phyloP scores from a whole-genome alignment of 2,888 invertebrate species.

The Drosophila histrio region DNA sequence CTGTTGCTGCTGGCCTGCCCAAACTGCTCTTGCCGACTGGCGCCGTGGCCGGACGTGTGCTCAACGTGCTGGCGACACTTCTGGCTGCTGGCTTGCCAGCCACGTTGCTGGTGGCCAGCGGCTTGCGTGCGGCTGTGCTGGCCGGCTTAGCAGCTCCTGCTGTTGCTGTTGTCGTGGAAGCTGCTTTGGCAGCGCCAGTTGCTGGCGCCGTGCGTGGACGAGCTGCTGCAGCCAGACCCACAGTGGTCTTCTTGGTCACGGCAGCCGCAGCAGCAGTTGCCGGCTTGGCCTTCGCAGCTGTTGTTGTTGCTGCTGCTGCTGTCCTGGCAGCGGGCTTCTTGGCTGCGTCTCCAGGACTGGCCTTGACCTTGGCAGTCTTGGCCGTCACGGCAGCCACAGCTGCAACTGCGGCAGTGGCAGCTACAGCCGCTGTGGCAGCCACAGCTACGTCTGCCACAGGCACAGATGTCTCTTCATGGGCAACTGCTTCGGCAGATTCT shows the following conservation, averaged over 20 bases:
- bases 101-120: slow-evolving; percentile 46
- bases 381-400: slow-evolving; percentile 27
- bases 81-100: slow-evolving; percentile 50
- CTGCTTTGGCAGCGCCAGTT: slow-evolving; percentile 27
- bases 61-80: slow-evolving; percentile 24
- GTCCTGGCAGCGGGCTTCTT: slow-evolving; percentile 56
- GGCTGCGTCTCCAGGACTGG: slow-evolving; percentile 40
- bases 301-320: slow-evolving; percentile 5
- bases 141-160: slow-evolving; percentile 39
- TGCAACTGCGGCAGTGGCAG: slow-evolving; percentile 31
- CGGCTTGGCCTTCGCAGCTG: slow-evolving; percentile 52
- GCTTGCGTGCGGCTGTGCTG: slow-evolving; percentile 50
- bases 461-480: slow-evolving; percentile 6
- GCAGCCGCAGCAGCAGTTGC: slow-evolving; percentile 16
- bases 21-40: slow-evolving; percentile 42
- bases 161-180: slow-evolving; percentile 46
- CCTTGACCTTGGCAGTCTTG: slow-evolving; percentile 53
- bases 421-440: slow-evolving; percentile 28
- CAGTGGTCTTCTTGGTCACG: slow-evolving; percentile 33
- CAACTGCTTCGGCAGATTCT: background rate
- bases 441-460: slow-evolving; percentile 11
- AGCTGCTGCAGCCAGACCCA: slow-evolving; percentile 34
- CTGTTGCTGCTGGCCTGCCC: slow-evolving; percentile 16
- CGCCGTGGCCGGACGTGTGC: slow-evolving; percentile 62
- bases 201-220: slow-evolving; percentile 75